Conservation (phyloP, 2,113 vertebrate species). For the human region GRCh38 chr3:171981001-171981500, state of each 20-base stretch:
- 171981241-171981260: neutral
- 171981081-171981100: neutral
- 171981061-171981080: neutral
- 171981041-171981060: neutral
- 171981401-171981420: neutral
- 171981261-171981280: neutral
- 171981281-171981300: neutral
- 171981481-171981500: neutral
- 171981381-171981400: neutral
- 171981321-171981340: neutral
- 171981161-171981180: rapidly evolving
- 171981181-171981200: rapidly evolving
- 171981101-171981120: neutral
- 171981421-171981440: neutral
- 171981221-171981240: neutral
- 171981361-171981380: neutral
- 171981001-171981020: neutral
- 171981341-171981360: neutral
- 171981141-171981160: neutral
- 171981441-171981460: neutral
- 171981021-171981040: neutral
- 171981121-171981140: neutral
- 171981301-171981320: neutral
- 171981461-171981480: neutral
- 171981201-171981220: neutral